phyloP scores from a whole-genome alignment of 2,113 vertebrate genomes.

The Thalassoma bifasciatum region DNA sequence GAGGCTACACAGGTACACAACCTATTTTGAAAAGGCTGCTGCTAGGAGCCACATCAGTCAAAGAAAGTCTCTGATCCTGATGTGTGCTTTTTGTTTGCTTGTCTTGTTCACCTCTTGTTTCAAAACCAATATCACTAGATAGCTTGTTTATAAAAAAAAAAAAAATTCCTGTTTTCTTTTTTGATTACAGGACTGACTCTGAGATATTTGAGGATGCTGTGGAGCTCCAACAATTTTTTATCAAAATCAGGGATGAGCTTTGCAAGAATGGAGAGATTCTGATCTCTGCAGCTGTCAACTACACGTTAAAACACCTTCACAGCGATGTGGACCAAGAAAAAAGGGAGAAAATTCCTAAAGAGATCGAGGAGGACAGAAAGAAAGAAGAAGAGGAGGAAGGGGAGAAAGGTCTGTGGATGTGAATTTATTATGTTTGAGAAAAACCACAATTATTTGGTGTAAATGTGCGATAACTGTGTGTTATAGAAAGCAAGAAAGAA shows the following conservation, averaged over 20 bases:
- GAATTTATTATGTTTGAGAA: neutral
- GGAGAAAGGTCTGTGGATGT: conserved; percentile 85
- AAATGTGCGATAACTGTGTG: neutral
- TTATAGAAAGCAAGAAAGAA: conserved; percentile 88
- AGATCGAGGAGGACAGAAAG: conserved; percentile 95
- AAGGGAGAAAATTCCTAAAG: conserved; percentile 95
- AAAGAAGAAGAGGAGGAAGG: conserved; percentile 88
- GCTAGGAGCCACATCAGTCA: no score
- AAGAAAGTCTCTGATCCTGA: no score
- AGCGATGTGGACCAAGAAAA: conserved; percentile 96
- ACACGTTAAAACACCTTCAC: conserved; percentile 94
- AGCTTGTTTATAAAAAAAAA: no score
- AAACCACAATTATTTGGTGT: neutral
- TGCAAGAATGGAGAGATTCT: conserved; percentile 99
- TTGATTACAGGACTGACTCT: conserved; percentile 91
- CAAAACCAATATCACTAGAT: no score
- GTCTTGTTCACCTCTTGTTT: no score
- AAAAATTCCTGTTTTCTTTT: neutral
- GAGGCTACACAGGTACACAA: conserved; percentile 89
- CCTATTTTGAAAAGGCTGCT: no score
- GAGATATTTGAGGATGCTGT: conserved; percentile 98
- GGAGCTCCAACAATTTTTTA: conserved; percentile 97
- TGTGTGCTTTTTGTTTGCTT: no score
- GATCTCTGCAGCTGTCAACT: conserved; percentile 92
- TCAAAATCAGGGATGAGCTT: conserved; percentile 97